Evolutionary conservation across 2,113 vertebrate genomes (phyloP).

Genomic region (Sula dactylatra): DNA sequence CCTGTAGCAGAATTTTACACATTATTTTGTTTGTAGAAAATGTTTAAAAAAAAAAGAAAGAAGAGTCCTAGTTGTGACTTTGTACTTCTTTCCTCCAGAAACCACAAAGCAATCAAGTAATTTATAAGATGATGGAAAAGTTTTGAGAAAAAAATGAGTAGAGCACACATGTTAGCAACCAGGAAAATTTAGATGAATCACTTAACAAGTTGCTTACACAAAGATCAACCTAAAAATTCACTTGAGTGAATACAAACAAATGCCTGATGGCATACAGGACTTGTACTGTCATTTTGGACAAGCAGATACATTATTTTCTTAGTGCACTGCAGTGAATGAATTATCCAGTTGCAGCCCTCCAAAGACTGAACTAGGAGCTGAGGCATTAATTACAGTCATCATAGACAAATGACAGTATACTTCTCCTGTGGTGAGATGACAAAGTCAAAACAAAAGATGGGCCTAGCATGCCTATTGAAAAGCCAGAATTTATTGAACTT

Average conservation of each 20-base stretch:
- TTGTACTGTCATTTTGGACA: not conserved
- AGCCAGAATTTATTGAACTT: not conserved
- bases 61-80: not conserved
- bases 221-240: constrained; percentile 8
- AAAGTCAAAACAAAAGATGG: not conserved
- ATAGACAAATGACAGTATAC: not conserved
- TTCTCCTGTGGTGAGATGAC: not conserved
- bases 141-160: not conserved
- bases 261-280: not conserved
- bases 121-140: not conserved
- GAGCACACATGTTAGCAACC: not conserved
- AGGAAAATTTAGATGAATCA: not conserved
- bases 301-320: not conserved
- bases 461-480: not conserved
- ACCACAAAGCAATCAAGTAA: not conserved
- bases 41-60: not conserved
- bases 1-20: not conserved
- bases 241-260: not conserved
- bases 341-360: not conserved
- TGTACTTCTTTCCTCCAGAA: not conserved
- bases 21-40: not conserved
- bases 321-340: not conserved
- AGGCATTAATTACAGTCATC: not conserved
- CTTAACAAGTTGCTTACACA: not conserved
- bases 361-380: not conserved